Evolutionary conservation across 2,888 invertebrate species (phyloP), one percentile per base, ranked within the genome.

Genomic region (Galerucella calmariensis): DNA sequence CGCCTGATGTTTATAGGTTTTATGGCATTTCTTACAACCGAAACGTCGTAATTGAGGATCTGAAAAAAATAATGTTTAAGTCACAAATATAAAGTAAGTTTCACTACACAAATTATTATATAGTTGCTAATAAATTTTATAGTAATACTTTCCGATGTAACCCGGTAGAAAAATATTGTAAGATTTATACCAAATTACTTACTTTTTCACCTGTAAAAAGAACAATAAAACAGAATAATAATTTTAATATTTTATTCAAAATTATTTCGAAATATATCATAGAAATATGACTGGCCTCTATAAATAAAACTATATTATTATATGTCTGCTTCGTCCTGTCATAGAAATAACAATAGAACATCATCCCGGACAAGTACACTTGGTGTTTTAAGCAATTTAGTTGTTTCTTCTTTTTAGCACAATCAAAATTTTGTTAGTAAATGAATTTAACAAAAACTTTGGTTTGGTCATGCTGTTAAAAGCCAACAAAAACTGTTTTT

Each of bases 1-100:
- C 10, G 73, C 73, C 41, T 76, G 76, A 53, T 79, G 79, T 68
- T 77, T 78, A 61, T 81, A 81, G 5, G 56, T 69, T 72, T 77
- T 79, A n/a, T 69, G 68, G 27, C 80, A 80, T 10, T 67, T 74
- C 24, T 69, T 59, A 65, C 80, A 80, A 27, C 75, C 75, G 59
- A 48, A 72, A 59, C 72, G 72, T 48, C 72, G 58, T 3, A 48
- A 1, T 16, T 51, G 12, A 14, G 62, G 53, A 16, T 2, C 72
- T 72, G 59, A 67, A 72, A 72, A 72, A 53, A 41, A 58, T 10
- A 20, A 16, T 58, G 6, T 10, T 20, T 20, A 9, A 56, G 56
- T 20, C 10, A 56, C 2, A 20, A 2, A 56, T 56, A 56, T 16
- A 56, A 56, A 20, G 8, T 14, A 51, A 56, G 10, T 56, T 8